Evolutionary conservation across 2,888 invertebrate genomes (phyloP).

Genomic region (Zele albiditarsus): DNA sequence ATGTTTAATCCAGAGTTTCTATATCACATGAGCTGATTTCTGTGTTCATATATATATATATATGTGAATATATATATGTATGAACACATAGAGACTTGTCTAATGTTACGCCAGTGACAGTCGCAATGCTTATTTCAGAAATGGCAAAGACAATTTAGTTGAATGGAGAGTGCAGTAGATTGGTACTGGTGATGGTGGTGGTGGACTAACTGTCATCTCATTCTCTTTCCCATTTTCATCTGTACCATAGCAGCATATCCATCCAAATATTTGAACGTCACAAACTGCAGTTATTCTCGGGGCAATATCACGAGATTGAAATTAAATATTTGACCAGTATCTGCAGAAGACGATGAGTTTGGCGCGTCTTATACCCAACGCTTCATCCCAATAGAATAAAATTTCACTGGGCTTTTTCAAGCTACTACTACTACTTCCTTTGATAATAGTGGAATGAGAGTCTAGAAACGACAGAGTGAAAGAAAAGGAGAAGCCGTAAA

Average conservation of each 20-base stretch:
- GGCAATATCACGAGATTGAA: constrained; percentile 20
- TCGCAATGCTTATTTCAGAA: constrained; percentile 21
- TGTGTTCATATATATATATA: background rate
- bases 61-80: background rate
- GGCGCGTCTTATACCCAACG: constrained; percentile 19
- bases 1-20: background rate
- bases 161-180: constrained; percentile 19
- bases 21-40: background rate
- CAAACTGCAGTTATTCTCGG: constrained; percentile 18
- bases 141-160: constrained; percentile 29
- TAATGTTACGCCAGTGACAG: constrained; percentile 5
- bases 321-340: constrained; percentile 34
- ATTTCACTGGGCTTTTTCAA: constrained; percentile 6
- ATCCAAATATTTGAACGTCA: background rate
- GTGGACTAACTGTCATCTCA: constrained; percentile 25
- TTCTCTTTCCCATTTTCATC: background rate
- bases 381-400: constrained; percentile 24
- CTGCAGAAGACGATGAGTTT: constrained; percentile 19
- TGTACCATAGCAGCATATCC: background rate
- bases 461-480: background rate
- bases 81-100: background rate
- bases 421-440: background rate
- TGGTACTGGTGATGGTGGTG: background rate
- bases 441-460: background rate
- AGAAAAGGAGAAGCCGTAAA: constrained; percentile 5